Evolutionary conservation across 1,140 invertebrate genomes (phyloP).

Genomic region (Teleopsis dalmanni): DNA sequence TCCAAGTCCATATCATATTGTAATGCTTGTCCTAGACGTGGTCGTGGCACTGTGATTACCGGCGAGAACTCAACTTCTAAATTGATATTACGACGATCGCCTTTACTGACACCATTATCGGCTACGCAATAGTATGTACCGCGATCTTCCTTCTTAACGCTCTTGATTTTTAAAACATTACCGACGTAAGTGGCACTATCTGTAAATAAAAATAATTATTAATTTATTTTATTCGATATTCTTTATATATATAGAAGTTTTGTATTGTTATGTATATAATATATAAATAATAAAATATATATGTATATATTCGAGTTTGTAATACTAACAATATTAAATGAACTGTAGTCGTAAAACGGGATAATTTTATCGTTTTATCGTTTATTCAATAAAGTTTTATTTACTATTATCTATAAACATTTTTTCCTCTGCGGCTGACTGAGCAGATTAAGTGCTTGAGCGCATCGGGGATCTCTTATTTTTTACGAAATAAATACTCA

Average conservation of each 20-base stretch:
- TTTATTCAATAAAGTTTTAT: background rate
- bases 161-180: slow-evolving; percentile 72
- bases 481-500: no score
- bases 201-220: slow-evolving; percentile 15
- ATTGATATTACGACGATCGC: slow-evolving; percentile 76
- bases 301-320: background rate
- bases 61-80: slow-evolving; percentile 84
- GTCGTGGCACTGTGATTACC: slow-evolving; percentile 72
- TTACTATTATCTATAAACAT: no score
- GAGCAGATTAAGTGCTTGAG: no score
- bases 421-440: no score
- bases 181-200: slow-evolving; percentile 56
- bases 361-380: no score
- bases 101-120: slow-evolving; percentile 82
- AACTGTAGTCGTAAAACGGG: no score
- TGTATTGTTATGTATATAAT: background rate
- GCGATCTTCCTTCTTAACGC: slow-evolving; percentile 77
- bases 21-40: slow-evolving; percentile 73
- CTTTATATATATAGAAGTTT: background rate
- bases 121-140: slow-evolving; percentile 92
- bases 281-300: background rate
- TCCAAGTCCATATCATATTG: slow-evolving; percentile 90
- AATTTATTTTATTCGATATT: background rate
- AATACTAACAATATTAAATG: background rate
- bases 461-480: no score